These are phyloP conservation scores for Cichladusa arquata DNA, from an alignment of 2,113 vertebrate genomes.

Conservation along the genomic window DNA sequence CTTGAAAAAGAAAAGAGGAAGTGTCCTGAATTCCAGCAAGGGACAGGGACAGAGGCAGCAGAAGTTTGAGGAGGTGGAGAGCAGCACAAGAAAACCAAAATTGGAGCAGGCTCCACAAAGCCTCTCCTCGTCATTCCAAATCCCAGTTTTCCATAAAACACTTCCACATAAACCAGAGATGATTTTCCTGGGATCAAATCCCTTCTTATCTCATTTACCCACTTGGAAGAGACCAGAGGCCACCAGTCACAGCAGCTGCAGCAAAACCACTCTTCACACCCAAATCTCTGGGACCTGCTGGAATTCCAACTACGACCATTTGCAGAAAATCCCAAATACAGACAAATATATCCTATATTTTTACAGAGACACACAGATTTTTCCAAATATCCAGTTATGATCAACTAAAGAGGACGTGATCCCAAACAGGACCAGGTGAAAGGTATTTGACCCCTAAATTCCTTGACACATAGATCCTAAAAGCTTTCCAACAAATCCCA, in stretches of 20 bases:
- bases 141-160: neutral
- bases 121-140: neutral
- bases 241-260: neutral
- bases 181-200: neutral
- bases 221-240: neutral
- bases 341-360: neutral
- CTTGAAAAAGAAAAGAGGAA: neutral
- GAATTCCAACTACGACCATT: neutral
- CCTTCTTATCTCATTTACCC: neutral
- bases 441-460: neutral
- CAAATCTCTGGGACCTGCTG: neutral
- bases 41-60: neutral
- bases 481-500: neutral
- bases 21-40: neutral
- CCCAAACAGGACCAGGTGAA: neutral
- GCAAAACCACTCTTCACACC: neutral
- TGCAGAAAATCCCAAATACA: rapidly evolving
- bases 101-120: neutral
- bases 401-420: neutral
- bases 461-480: neutral
- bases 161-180: rapidly evolving
- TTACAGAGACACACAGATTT: rapidly evolving
- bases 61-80: neutral
- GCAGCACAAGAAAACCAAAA: neutral
- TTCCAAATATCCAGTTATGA: neutral